Conservation (phyloP, 35 echinoderm and acorn worm genomes). For the Holothuria glaberrima region DNA sequence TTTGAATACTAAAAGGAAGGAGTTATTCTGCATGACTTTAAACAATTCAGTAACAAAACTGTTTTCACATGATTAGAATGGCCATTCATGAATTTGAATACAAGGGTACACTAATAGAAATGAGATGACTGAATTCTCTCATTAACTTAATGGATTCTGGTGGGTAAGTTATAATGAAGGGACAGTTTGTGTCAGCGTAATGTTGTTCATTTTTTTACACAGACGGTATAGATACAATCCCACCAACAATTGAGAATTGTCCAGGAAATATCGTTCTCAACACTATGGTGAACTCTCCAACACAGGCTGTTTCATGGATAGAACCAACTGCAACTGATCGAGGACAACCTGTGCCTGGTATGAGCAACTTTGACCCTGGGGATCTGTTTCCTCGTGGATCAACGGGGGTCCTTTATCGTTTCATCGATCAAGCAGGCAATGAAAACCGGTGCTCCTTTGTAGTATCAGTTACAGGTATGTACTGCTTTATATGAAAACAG, state of each 20-base stretch:
- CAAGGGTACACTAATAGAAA: too few relatives aligned
- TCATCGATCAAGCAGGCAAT: conserved; percentile 47
- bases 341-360: background rate
- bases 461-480: conserved; percentile 39
- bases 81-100: too few relatives aligned
- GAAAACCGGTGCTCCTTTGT: conserved; percentile 8
- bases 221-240: conserved; percentile 49
- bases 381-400: background rate
- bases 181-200: background rate
- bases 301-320: conserved; percentile 53
- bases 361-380: conserved; percentile 24
- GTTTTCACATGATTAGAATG: too few relatives aligned
- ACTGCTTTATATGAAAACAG: too few relatives aligned
- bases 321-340: conserved; percentile 71
- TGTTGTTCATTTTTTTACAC: background rate
- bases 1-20: too few relatives aligned
- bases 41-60: too few relatives aligned
- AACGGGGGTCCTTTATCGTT: conserved; percentile 45
- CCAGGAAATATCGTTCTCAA: conserved; percentile 63
- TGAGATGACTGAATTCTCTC: too few relatives aligned
- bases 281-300: conserved; percentile 1
- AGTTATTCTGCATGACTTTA: too few relatives aligned
- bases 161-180: too few relatives aligned
- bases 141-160: too few relatives aligned
- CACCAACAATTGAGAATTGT: conserved; percentile 58